A percentile compares a stretch with the other conserved stretches of the same genome.
Evolutionary conservation across 2,797 vertebrate genomes (phyloP).

Genomic region (Ctenopoma kingsleyae): DNA sequence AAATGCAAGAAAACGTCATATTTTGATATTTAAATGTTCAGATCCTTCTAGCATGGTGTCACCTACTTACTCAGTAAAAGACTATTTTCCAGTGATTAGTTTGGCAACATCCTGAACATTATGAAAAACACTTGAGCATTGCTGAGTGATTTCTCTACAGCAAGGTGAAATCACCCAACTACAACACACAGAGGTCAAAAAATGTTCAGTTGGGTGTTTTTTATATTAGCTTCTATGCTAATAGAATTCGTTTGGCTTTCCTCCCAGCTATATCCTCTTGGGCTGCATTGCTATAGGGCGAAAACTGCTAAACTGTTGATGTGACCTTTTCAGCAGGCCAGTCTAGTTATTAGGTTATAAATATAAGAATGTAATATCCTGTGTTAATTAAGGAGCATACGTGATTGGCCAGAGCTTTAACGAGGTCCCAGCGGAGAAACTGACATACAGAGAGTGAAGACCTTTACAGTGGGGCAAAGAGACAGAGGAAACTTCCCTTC

Average conservation of each 20-base stretch:
- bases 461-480: constrained; percentile 47
- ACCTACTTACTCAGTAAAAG: constrained; percentile 18
- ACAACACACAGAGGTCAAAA: constrained; percentile 27
- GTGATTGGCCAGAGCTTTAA: constrained; percentile 69
- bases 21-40: constrained; percentile 6
- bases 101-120: constrained; percentile 26
- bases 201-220: not conserved
- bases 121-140: constrained; percentile 5
- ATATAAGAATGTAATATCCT: constrained; percentile 72
- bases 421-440: constrained; percentile 63
- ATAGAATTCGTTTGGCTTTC: constrained; percentile 47
- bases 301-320: constrained; percentile 67
- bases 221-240: too few relatives aligned
- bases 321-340: constrained; percentile 75
- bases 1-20: not conserved
- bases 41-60: constrained; percentile 4
- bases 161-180: constrained; percentile 29
- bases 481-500: constrained; percentile 16
- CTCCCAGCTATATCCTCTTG: constrained; percentile 49
- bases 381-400: constrained; percentile 72
- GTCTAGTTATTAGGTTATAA: constrained; percentile 72
- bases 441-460: constrained; percentile 66
- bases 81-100: constrained; percentile 43
- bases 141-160: constrained; percentile 3
- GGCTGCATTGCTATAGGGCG: constrained; percentile 49